Percentiles rank a stretch among this genome's conserved stretches.
phyloP scores from a whole-genome alignment of 1,140 invertebrate genomes.

The Penaeus indicus region DNA sequence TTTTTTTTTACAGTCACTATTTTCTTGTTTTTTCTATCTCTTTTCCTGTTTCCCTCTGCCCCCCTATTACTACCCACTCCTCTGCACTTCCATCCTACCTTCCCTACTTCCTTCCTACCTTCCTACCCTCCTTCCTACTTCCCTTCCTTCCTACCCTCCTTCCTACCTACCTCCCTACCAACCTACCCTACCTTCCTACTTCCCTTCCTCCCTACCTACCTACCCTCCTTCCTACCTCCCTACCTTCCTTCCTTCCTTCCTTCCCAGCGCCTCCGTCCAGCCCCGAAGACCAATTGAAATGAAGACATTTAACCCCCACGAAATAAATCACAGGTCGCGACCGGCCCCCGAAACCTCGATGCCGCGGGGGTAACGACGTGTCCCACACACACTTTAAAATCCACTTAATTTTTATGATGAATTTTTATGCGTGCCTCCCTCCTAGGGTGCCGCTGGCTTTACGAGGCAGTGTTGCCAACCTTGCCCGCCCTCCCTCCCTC shows the following conservation, averaged over 20 bases:
- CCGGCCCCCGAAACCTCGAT: conserved; percentile 24
- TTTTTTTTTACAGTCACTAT: not conserved
- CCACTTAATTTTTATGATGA: conserved; percentile 62
- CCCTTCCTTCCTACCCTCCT: not conserved
- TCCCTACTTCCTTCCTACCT: not conserved
- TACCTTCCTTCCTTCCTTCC: not conserved
- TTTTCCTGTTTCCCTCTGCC: not conserved
- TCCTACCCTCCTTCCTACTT: not conserved
- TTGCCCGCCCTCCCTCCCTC: not conserved
- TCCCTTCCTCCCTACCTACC: not conserved
- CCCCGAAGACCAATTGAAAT: conserved; percentile 36
- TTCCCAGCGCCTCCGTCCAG: not conserved
- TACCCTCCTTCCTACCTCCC: not conserved
- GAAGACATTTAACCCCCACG: conserved; percentile 48
- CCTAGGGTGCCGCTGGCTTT: conserved; percentile 48
- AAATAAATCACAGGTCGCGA: conserved; percentile 43
- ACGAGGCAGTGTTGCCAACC: conserved; percentile 26
- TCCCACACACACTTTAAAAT: conserved; percentile 58
- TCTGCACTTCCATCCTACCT: not conserved
- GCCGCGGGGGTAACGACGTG: conserved; percentile 41
- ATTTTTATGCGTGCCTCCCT: conserved; percentile 53
- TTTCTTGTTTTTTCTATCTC: conserved; percentile 9
- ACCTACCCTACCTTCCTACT: not conserved
- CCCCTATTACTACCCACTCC: not conserved
- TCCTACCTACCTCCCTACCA: not conserved